Evolutionary conservation across 1,140 invertebrate species (phyloP), one percentile per base, ranked within the genome.

Genomic region (Platyura marginata): DNA sequence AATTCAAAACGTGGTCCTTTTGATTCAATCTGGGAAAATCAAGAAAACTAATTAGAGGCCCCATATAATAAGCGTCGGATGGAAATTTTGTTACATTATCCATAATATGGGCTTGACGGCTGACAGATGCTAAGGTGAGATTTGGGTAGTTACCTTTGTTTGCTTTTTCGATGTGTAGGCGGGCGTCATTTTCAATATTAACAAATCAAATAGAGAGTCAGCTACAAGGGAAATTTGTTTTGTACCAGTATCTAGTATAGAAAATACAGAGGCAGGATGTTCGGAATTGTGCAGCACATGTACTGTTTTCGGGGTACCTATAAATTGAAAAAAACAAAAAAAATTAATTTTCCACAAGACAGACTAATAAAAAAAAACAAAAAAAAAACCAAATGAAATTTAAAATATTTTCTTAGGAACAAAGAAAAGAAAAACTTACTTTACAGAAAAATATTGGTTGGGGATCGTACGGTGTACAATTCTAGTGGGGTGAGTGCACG

Each of bases 261-360:
- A 81, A 64, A 95, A 97, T 10, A 90, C 87, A 0, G 90, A 85
- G 1, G 87, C 87, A 2, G 93, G 92, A 52, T 92, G 86, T 59
- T 97, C 92, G 0, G 85, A 93, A 64, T 95, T 91, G 61, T 95
- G 90, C 1, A 96, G 66, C 11, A 96, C 79, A 62, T 95, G 85
- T 1, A 95, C 77, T 1, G 79, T 81, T 51, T 82, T 76, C 46
- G 79, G 13, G 15, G 10, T n/a, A 18, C 20, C 38, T 40, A 21
- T 9, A 21, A 39, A 39, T 10, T n/a, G n/a, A 34, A 34, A 34
- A 11, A 34, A 29, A 34, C 32, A 34, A 4, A 34, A 34, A 34
- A 6, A 13, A 34, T n/a, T n/a, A n/a, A n/a, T n/a, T n/a, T n/a
- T n/a, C n/a, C n/a, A n/a, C n/a, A n/a, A n/a, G n/a, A n/a, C n/a